Base-by-base conservation (phyloP, 2,888 invertebrate species). In the Cremastinae sp. region DNA sequence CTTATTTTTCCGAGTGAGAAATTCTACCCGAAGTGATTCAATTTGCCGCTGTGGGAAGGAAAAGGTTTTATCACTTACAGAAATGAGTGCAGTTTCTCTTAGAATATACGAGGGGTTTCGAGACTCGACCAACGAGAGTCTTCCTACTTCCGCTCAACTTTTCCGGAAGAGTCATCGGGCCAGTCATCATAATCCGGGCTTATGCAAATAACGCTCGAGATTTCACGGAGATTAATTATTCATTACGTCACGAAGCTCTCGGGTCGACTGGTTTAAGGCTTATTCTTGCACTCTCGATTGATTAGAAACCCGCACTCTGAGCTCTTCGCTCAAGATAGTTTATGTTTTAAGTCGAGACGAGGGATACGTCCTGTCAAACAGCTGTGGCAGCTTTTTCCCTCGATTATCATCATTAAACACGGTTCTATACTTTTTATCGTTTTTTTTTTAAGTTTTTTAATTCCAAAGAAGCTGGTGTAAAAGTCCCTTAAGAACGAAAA, bases 161-260 rank as follows among this genome's bases (percentile, higher is more conserved):
- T 22, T 47, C 64, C 49, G 12, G 56, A 49, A 54, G 62, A 66
- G 71, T 81, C 78, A 80, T 82, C 80, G 79, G 82, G 56, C 78
- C 81, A 83, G 82, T 83, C 82, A 79, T 81, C 34, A 56, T 84
- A 83, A 85, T 81, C 84, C 77, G 66, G 80, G 84, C 84, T 86
- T 86, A 86, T 85, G 86, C 80, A 84, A 85, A 86, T 84, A 80
- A 66, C 2, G 66, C 71, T 16, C 74, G 78, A 74, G 82, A 84
- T 85, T 84, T 84, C 77, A 74, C 65, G 71, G 79, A 84, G 85
- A 86, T 86, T 86, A 86, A 85, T 86, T 86, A 86, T 81, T 84
- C 85, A 81, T 86, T 85, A 82, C 78, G 81, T 79, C 16, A 68
- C 75, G 78, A 74, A 81, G 80, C 81, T 80, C 28, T 28, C 45